A percentile compares a stretch with the other conserved stretches of the same genome.
Conservation (phyloP, 37 sponge, comb jelly and placozoan species). For the Halichondria panicea region DNA sequence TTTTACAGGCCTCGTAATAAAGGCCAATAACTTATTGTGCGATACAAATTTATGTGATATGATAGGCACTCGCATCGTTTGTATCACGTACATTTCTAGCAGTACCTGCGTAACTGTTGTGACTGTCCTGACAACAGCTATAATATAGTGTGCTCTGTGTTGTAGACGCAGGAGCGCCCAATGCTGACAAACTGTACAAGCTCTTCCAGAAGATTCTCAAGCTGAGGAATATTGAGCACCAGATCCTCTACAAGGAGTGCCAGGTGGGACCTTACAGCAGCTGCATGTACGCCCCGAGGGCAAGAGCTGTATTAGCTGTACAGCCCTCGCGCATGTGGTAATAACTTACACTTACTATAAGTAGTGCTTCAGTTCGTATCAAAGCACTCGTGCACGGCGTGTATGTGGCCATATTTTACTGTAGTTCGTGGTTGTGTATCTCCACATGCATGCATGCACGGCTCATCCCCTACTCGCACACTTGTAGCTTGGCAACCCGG, state of each 20-base stretch:
- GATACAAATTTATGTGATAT: no score
- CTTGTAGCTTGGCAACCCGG: conserved; percentile 57
- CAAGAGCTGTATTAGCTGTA: no score
- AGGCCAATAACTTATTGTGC: no score
- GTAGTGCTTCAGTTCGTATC: background rate
- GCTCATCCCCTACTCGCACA: background rate
- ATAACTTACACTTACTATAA: no score
- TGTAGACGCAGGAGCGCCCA: background rate
- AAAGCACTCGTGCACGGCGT: background rate
- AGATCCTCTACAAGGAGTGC: conserved; percentile 43
- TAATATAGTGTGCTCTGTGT: background rate
- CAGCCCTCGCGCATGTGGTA: no score
- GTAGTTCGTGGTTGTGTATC: background rate
- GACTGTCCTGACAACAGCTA: no score
- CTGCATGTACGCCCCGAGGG: background rate
- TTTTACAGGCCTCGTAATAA: background rate
- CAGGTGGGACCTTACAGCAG: conserved; percentile 13
- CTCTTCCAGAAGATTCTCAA: conserved; percentile 64
- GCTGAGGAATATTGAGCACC: conserved; percentile 44
- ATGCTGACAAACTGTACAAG: conserved; percentile 49
- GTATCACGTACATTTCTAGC: no score
- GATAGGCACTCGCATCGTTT: no score
- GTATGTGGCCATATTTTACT: no score
- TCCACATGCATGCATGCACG: background rate
- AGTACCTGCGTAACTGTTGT: no score